Conservation (phyloP, 2,888 invertebrate species). For the Mythimna pallens region DNA sequence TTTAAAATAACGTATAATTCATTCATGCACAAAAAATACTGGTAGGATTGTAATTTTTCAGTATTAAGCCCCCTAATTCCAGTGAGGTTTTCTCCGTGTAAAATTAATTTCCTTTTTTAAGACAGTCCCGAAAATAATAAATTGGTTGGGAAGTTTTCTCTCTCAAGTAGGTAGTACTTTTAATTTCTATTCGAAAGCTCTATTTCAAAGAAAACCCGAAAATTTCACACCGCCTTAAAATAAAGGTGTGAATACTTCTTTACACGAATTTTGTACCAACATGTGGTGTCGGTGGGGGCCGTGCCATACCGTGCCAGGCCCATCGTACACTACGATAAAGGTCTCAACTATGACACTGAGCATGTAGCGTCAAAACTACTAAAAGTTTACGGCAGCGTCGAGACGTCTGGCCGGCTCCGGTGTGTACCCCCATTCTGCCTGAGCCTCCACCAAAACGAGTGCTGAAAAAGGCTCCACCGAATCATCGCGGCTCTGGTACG, state of each 20-base stretch:
- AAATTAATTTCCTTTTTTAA: no score
- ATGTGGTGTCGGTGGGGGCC: conserved; percentile 84
- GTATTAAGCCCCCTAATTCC: no score
- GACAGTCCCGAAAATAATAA: not conserved
- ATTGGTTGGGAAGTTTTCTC: no score
- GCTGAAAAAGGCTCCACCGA: conserved; percentile 65
- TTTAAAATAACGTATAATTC: not conserved
- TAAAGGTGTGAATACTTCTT: conserved; percentile 77
- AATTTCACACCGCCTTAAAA: conserved; percentile 9
- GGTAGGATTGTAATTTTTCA: not conserved
- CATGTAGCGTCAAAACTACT: conserved; percentile 87
- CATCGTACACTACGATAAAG: conserved; percentile 81
- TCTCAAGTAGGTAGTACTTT: not conserved
- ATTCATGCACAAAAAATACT: not conserved
- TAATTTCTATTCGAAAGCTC: not conserved
- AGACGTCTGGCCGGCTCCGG: conserved; percentile 73
- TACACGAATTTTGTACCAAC: conserved; percentile 78
- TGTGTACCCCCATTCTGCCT: conserved; percentile 59
- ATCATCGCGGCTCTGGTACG: conserved; percentile 76
- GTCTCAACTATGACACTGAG: conserved; percentile 86
- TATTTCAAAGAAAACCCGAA: not conserved
- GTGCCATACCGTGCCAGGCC: conserved; percentile 89
- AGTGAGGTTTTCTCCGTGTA: no score
- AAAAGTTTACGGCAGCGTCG: conserved; percentile 79
- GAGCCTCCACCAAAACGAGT: conserved; percentile 76